Conservation (phyloP, 1,140 invertebrate species). For the Achroia grisella region DNA sequence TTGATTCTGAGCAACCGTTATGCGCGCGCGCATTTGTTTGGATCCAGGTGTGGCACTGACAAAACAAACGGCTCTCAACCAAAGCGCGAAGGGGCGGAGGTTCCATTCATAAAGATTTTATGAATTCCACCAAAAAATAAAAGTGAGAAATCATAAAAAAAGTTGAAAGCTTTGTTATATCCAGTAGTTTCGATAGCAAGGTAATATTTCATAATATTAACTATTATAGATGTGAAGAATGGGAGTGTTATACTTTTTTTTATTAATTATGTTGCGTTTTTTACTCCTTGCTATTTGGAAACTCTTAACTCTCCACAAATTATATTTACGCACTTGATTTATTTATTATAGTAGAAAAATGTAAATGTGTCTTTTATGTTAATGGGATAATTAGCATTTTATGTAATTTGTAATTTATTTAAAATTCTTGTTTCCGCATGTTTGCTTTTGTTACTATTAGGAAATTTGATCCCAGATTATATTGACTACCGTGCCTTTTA, state of each 20-base stretch:
- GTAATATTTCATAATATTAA: conserved; percentile 71
- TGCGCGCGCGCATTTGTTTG: conserved; percentile 50
- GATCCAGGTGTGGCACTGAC: conserved; percentile 67
- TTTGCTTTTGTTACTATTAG: too few species aligned
- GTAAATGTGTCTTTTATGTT: too few species aligned
- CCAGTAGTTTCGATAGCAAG: conserved; percentile 32
- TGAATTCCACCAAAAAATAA: conserved; percentile 58
- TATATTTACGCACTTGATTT: too few species aligned
- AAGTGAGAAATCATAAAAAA: conserved; percentile 43
- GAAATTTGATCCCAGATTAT: too few species aligned
- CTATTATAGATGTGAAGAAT: conserved; percentile 62
- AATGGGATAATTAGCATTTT: too few species aligned
- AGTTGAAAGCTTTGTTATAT: conserved; percentile 20
- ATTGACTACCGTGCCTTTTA: too few species aligned
- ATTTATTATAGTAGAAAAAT: too few species aligned
- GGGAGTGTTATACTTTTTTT: conserved; percentile 56
- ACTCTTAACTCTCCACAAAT: too few species aligned
- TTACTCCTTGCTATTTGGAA: too few species aligned
- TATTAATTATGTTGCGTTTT: conserved; percentile 49
- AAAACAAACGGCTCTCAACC: conserved; percentile 59
- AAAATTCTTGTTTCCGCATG: too few species aligned
- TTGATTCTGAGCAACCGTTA: conserved; percentile 46
- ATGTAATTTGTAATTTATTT: too few species aligned
- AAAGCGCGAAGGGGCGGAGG: conserved; percentile 50
- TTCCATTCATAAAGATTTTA: conserved; percentile 59